Base-by-base conservation (phyloP, 2,797 vertebrate species). In the Ammospiza maritima region DNA sequence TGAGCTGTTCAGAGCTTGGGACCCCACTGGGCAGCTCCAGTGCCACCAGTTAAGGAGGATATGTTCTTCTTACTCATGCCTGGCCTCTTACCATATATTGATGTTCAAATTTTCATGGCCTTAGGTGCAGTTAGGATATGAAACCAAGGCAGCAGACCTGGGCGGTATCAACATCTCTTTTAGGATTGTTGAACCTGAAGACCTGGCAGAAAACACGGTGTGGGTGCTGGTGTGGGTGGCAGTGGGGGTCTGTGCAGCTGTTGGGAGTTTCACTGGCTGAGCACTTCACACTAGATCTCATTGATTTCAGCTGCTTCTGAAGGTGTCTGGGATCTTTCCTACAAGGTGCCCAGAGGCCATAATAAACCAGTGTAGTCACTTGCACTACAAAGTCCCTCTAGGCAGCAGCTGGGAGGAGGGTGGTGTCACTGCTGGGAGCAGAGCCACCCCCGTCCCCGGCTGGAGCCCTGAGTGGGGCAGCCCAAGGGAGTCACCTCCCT, bases 301-400 rank as follows among this genome's bases (percentile, higher is more conserved):
- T 25, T 64, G 89, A 88, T 93, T 83, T 93, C 88, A 75, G 65
- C 54, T 58, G 29, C 67, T 77, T 87, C 84, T 88, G 65, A 79
- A 94, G 72, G 87, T 93, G 88, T 92, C 90, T 72, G 77, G 29
- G 56, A 38, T 74, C 88, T 66, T 89, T 42, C 69, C 87, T 72
- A 44, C 65, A 34, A 77, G 74, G 50, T 62, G 78, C 84, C 92
- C 62, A 44, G 71, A 85, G 94, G 92, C 90, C 66, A 30, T 58
- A 64, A 94, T 81, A 97, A 95, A 91, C 61, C 16, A 42, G 36
- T 11, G 11, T 10, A 58, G 90, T 69, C 65, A 54, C 72, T 90
- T 71, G 81, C 84, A 95, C 78, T 95, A 94, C 91, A 95, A 96
- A 96, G 90, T 61, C 71, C 77, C 19, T 16, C 83, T 50, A 45